Conservation (phyloP, 1,140 invertebrate genomes). For the Conus ventricosus region DNA sequence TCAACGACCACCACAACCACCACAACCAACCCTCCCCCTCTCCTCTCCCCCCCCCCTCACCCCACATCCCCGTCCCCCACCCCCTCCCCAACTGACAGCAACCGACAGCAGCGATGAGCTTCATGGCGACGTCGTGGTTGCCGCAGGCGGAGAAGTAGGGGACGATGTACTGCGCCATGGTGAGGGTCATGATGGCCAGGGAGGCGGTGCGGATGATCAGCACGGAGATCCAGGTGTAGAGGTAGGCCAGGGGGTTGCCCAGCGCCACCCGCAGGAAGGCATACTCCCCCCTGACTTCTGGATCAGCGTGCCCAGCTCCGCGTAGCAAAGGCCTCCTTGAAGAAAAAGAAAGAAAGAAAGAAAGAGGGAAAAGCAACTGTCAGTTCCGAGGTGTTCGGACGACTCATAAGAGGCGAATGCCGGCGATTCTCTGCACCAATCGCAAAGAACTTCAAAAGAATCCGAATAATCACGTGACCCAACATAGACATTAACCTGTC, state of each 20-base stretch:
- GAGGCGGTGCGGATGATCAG: conserved; percentile 81
- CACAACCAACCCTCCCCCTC: background rate
- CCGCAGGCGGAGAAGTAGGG: conserved; percentile 83
- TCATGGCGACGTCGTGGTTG: conserved; percentile 50
- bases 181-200: conserved; percentile 93
- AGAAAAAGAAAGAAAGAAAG: background rate
- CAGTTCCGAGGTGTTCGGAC: too few relatives aligned
- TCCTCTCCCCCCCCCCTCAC: background rate
- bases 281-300: conserved; percentile 66
- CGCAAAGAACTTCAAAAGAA: too few relatives aligned
- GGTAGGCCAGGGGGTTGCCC: conserved; percentile 53
- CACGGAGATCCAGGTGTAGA: conserved; percentile 72
- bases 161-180: conserved; percentile 92
- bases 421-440: too few relatives aligned
- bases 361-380: background rate
- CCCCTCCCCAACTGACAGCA: conserved; percentile 50
- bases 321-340: conserved; percentile 64
- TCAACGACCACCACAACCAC: too few relatives aligned
- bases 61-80: too few relatives aligned
- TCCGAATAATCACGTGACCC: too few relatives aligned
- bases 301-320: conserved; percentile 67
- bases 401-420: too few relatives aligned
- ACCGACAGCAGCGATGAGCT: conserved; percentile 56
- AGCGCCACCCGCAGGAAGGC: conserved; percentile 61
- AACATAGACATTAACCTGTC: too few relatives aligned